phyloP scores from a whole-genome alignment of 2,797 vertebrate genomes.

The Gorsachius magnificus region DNA sequence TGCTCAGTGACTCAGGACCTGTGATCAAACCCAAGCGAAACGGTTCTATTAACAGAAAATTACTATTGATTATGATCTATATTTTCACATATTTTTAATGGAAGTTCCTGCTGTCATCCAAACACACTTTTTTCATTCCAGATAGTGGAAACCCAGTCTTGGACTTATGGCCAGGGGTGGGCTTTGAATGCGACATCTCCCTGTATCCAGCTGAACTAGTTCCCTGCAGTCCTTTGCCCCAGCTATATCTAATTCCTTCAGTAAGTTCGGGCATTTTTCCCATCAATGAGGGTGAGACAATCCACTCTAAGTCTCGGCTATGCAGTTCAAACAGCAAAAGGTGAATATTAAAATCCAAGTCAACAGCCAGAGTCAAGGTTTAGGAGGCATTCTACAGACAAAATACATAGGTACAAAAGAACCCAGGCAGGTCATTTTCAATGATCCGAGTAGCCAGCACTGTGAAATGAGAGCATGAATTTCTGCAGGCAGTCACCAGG shows the following conservation, averaged over 20 bases:
- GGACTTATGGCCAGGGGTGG: not conserved
- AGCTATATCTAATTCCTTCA: not conserved
- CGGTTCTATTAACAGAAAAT: not conserved
- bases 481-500: not conserved
- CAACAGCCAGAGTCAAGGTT: not conserved
- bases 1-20: rapidly evolving
- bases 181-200: not conserved
- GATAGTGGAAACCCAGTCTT: not conserved
- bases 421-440: not conserved
- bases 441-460: not conserved
- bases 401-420: not conserved
- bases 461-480: not conserved
- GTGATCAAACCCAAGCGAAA: not conserved
- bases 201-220: not conserved
- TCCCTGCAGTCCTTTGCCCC: not conserved
- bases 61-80: not conserved
- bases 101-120: not conserved
- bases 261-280: not conserved
- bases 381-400: not conserved
- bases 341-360: not conserved
- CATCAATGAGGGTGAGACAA: not conserved
- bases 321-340: not conserved
- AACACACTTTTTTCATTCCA: not conserved
- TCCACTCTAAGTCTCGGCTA: not conserved
- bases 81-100: not conserved